Base-by-base conservation (phyloP, 1,140 invertebrate species). In the Lutraria rhynchaena region DNA sequence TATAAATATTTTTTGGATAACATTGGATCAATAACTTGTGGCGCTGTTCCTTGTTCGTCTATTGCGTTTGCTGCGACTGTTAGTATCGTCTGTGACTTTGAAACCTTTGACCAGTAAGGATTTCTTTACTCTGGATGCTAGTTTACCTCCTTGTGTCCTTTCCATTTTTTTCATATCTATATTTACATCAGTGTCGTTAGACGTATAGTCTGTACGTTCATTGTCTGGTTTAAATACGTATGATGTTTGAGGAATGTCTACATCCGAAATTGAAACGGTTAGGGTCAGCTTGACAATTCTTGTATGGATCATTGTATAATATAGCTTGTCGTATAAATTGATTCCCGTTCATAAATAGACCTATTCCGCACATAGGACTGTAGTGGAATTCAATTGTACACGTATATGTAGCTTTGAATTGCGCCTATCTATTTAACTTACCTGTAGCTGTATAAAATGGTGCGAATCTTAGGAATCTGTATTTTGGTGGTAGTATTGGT, bases 371-470 rank as follows among this genome's bases (percentile, higher is more conserved):
- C 22, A 31, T 49, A 46, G 65, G 60, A 11, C 5, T 17, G 33
- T 33, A 63, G 17, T 15, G 11, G 33, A 35, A 31, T 37, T 35
- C 31, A 11, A 35, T 63, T 15, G 17, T 63, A 7, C 5, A 31
- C 5, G 5, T 31, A 15, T 31, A 35, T 33, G 60, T 63, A 31
- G 11, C 9, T 27, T 63, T 35, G 33, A 63, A 35, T 63, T 15
- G 11, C 19, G 60, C 60, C 9, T 31, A 4, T 33, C 60, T 5
- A 11, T 63, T 22, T 31, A 31, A 33, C 5, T 22, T 7, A 22
- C 65, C 65, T 15, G n/a, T 69, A 11, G 65, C 65, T 27, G 65
- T 69, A 27, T 27, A 69, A 49, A 31, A 69, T 5, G 65, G 65
- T 4, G 65, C 35, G 29, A 69, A 69, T 27, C 65, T 41, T 22